phyloP scores from a whole-genome alignment of 2,113 vertebrate genomes.

The Scatophagus argus region DNA sequence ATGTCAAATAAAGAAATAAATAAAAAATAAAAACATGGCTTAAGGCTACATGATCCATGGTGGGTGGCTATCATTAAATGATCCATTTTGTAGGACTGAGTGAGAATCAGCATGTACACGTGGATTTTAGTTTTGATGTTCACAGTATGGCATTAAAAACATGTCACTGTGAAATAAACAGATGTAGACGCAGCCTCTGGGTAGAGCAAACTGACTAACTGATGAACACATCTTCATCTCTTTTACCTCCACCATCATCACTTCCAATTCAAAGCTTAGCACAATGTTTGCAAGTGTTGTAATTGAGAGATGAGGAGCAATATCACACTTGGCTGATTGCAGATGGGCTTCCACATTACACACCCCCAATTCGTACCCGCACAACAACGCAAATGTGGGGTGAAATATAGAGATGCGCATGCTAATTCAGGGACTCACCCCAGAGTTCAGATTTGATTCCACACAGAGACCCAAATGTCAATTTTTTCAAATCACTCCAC shows the following conservation, averaged over 20 bases:
- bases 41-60: not conserved
- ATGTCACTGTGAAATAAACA: constrained; percentile 21
- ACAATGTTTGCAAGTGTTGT: constrained; percentile 54
- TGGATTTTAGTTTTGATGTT: not conserved
- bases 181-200: constrained; percentile 21
- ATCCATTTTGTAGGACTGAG: not conserved
- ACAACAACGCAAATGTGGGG: constrained; percentile 22
- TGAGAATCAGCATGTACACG: not conserved
- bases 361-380: constrained; percentile 45
- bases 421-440: constrained; percentile 44
- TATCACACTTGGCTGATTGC: constrained; percentile 76
- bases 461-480: constrained; percentile 21
- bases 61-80: constrained; percentile 5
- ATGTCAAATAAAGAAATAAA: not conserved
- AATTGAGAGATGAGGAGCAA: constrained; percentile 79
- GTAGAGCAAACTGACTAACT: constrained; percentile 47
- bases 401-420: constrained; percentile 35
- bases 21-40: not conserved
- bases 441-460: constrained; percentile 38
- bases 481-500: constrained; percentile 43
- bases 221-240: constrained; percentile 35
- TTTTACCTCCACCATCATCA: constrained; percentile 36
- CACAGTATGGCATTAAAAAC: not conserved
- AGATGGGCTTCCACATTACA: constrained; percentile 69
- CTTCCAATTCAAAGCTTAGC: constrained; percentile 39